These are phyloP conservation scores for Hyposoter dolosus DNA, from an alignment of 2,888 invertebrate genomes.

Conservation along the genomic window DNA sequence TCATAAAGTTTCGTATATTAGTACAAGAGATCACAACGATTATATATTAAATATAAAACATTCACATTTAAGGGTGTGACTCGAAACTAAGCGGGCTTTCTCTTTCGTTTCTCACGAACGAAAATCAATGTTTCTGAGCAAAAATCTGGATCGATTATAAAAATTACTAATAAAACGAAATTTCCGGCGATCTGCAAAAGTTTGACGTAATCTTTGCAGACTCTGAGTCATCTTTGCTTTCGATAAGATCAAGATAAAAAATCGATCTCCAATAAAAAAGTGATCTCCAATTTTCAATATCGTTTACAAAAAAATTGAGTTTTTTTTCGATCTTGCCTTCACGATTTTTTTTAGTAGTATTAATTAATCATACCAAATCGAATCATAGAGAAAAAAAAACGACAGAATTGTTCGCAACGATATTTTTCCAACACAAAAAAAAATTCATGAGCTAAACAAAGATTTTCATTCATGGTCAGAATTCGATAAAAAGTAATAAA, in stretches of 20 bases:
- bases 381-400: background rate
- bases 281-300: background rate
- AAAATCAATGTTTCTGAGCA: background rate
- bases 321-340: background rate
- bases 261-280: too few species aligned
- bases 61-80: background rate
- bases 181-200: background rate
- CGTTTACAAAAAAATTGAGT: background rate
- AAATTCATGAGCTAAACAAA: background rate
- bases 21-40: slow-evolving; percentile 55
- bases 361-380: background rate
- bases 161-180: background rate
- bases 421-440: background rate
- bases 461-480: background rate
- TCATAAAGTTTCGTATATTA: slow-evolving; percentile 69
- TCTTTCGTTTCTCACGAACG: slow-evolving; percentile 11
- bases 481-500: background rate
- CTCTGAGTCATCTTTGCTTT: background rate
- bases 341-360: background rate
- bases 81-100: slow-evolving; percentile 3
- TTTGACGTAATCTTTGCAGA: background rate
- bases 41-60: slow-evolving; percentile 28
- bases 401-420: background rate
- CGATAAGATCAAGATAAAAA: too few species aligned
- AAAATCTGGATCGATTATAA: background rate